Conservation (phyloP, 2,888 invertebrate species). For the Strigamia maritima region DNA sequence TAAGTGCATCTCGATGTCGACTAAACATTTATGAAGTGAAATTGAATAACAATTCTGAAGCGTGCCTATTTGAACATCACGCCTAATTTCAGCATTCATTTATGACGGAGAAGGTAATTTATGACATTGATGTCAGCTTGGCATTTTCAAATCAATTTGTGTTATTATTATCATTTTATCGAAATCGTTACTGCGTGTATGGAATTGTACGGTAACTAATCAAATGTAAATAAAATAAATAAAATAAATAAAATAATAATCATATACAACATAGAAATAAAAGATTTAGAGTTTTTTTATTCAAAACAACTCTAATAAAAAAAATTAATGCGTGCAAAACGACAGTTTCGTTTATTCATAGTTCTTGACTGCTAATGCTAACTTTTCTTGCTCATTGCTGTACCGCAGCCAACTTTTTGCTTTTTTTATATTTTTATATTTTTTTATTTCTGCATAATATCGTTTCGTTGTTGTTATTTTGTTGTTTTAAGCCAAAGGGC, state of each 20-base stretch:
- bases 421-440: background rate
- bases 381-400: conserved; percentile 22
- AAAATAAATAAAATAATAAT: background rate
- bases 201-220: background rate
- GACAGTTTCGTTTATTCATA: background rate
- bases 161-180: conserved; percentile 18
- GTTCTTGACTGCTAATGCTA: background rate
- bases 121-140: conserved; percentile 30
- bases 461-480: conserved; percentile 12
- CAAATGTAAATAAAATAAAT: background rate
- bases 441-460: background rate
- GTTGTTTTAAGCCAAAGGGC: conserved; percentile 37
- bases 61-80: conserved; percentile 31
- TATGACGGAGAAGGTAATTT: conserved; percentile 30
- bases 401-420: background rate
- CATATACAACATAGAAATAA: too few relatives aligned
- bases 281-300: too few relatives aligned
- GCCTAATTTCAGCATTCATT: conserved; percentile 32
- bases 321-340: background rate
- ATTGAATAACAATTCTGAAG: conserved; percentile 31
- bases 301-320: background rate
- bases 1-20: conserved; percentile 31
- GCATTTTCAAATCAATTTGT: conserved; percentile 14
- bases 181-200: background rate
- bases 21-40: conserved; percentile 34